Evolutionary conservation across 2,113 vertebrate genomes (phyloP), one percentile per base, ranked within the genome.

Genomic region (Hoplias malabaricus): DNA sequence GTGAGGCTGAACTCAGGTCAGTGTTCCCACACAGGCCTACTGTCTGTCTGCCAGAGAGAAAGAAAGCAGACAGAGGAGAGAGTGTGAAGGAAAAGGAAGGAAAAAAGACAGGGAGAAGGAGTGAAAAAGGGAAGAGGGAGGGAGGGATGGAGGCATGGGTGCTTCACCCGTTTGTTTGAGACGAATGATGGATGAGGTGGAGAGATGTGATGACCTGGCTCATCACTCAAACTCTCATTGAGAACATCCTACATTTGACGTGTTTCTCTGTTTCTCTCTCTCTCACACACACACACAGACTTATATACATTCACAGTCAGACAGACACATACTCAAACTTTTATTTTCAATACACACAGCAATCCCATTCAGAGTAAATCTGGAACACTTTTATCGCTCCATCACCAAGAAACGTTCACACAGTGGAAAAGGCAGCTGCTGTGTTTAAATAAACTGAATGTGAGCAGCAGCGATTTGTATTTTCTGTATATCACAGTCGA

Each of bases 201-300:
- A 87, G 90, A 87, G 91, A 91, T 91, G 90, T 86, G 91, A 91
- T 93, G 92, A 93, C 92, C 92, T 87, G 88, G 89, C 90, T 92
- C 92, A 93, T 93, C 92, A 89, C 92, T 93, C 92, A 93, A 92
- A 87, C 83, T 85, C 88, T 93, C 91, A 93, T 92, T 93, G 89
- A 93, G 90, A 89, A 86, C 48, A 21, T 23, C 19, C 46, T 48
- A 48, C 46, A n/a, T 48, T n/a, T n/a, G n/a, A n/a, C n/a, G n/a
- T n/a, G n/a, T n/a, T n/a, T n/a, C n/a, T n/a, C n/a, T n/a, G n/a
- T n/a, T n/a, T n/a, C n/a, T n/a, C n/a, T n/a, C n/a, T 7, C 40
- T 7, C 40, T 42, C 43, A 48, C 43, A 48, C 43, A 48, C 11
- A 12, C 43, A 48, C 43, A 48, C 4, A 48, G 5, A 48, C 43